phyloP scores from a whole-genome alignment of 2,113 vertebrate species.

The Phylloscopus whistleri region DNA sequence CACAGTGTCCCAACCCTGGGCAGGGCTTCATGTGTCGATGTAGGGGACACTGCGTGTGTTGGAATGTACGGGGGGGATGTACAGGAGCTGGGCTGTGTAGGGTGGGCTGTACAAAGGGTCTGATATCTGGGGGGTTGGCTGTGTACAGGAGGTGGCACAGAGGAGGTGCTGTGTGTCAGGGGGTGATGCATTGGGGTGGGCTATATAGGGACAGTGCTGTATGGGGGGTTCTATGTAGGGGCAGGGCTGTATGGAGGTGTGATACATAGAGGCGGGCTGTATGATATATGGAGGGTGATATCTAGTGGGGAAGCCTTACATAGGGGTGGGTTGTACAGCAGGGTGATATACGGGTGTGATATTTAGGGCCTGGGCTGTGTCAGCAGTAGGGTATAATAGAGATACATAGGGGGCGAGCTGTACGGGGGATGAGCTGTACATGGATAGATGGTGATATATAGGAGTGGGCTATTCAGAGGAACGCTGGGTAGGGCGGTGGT shows the following conservation, averaged over 20 bases:
- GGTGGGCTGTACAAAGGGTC: background rate
- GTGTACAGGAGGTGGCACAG: too few species aligned
- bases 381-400: too few species aligned
- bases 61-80: background rate
- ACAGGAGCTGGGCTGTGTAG: background rate
- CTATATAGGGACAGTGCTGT: rapidly evolving
- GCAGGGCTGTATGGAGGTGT: background rate
- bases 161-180: background rate
- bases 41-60: background rate
- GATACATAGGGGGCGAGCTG: background rate
- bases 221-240: background rate
- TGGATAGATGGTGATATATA: background rate
- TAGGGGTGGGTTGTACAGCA: background rate
- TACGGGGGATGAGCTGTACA: background rate
- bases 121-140: background rate
- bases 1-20: background rate
- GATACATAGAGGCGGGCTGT: background rate
- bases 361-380: background rate
- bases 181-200: background rate
- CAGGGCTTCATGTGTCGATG: rapidly evolving
- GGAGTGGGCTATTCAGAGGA: background rate
- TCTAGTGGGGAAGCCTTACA: background rate
- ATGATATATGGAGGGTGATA: background rate
- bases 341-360: too few species aligned
- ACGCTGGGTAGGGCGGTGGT: rapidly evolving